Base-by-base conservation (phyloP, 2,888 invertebrate genomes). In the Dimorphilus gyrociliatus region DNA sequence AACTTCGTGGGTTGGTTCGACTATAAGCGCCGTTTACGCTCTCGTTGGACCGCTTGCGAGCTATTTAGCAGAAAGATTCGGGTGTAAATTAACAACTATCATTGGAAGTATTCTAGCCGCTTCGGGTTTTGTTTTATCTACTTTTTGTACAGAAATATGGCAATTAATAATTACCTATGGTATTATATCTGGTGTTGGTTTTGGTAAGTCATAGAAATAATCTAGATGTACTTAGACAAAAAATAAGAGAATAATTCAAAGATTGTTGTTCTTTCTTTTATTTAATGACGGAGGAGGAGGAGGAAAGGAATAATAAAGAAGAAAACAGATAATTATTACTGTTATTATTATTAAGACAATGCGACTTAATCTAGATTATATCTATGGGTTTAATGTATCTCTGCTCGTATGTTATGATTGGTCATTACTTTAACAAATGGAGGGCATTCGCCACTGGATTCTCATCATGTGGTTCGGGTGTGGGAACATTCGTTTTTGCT, bases 41-140 rank as follows among this genome's bases (percentile, higher is more conserved):
- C 12, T 38, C 12, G 17, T 38, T 14, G 81, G 92, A 36, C 92
- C 92, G 2, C 77, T 92, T 50, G 88, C 84, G 1, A 81, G 84
- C 42, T 88, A 85, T 1, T 64, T 92, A 40, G 81, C 88, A 19
- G 92, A 92, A 64, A 75, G 78, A 46, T 90, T 78, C 55, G 92
- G 90, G 19, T 88, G 90, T 60, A 72, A 90, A 25, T 66, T 71
- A 19, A 84, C 90, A 2, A 80, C 85, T 6, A 77, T 90, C 23
- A 53, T 72, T 10, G 92, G 90, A 26, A 74, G 78, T 40, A 32
- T 84, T 3, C 63, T 88, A 31, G 72, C 77, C 1, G 67, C 73
- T 7, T 34, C 57, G 13, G 75, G 78, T 3, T 79, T 86, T 53
- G 69, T 71, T 1, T 42, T 75, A 1, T 76, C 79, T 1, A 76